Conservation (phyloP, 2,113 vertebrate genomes). For the Condylura cristata region DNA sequence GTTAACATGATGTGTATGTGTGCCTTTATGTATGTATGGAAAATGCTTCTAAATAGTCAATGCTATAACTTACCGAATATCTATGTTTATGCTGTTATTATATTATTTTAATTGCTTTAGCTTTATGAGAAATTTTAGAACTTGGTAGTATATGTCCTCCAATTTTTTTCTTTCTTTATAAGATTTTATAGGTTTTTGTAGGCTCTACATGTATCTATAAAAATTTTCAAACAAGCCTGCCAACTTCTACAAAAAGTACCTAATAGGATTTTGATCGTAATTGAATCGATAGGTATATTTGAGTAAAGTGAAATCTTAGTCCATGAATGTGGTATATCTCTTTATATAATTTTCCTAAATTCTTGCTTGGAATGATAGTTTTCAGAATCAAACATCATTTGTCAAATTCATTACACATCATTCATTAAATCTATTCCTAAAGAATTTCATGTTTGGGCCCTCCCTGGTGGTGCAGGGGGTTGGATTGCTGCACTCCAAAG, state of each 20-base stretch:
- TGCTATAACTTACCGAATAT: neutral
- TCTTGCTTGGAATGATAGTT: constrained; percentile 29
- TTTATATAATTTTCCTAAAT: neutral
- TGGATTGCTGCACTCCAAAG: no score
- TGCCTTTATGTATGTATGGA: neutral
- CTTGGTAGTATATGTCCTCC: neutral
- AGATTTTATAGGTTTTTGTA: neutral
- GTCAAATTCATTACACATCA: neutral
- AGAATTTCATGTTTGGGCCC: neutral
- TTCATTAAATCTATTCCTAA: neutral
- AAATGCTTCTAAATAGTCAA: neutral
- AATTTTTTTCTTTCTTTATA: neutral
- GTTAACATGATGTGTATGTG: accelerated
- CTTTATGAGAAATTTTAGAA: neutral
- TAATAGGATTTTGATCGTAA: neutral
- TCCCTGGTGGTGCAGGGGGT: no score
- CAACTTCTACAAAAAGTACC: neutral
- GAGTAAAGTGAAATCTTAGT: neutral
- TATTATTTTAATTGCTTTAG: neutral
- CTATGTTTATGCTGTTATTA: neutral
- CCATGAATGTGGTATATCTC: neutral
- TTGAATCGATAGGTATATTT: neutral
- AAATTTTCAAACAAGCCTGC: neutral
- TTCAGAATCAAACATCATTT: neutral
- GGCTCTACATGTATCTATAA: neutral